Evolutionary conservation across 2,797 vertebrate species (phyloP).

Genomic region (Xerus rutilus): DNA sequence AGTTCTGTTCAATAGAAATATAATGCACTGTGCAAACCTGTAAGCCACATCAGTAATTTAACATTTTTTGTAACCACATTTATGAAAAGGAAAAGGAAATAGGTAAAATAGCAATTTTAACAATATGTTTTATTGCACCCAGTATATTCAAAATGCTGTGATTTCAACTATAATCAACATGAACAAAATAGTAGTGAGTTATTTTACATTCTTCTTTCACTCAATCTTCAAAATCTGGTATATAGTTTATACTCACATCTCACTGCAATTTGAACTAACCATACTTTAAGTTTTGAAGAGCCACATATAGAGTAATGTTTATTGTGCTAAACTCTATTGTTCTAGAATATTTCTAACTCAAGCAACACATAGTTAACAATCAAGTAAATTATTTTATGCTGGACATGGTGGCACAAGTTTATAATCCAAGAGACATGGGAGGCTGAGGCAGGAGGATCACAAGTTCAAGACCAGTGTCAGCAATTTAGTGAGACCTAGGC

Average conservation of each 20-base stretch:
- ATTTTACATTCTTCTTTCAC: neutral
- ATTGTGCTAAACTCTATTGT: neutral
- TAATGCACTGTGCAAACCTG: neutral
- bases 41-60: neutral
- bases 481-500: no score
- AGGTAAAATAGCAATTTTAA: neutral
- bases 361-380: neutral
- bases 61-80: neutral
- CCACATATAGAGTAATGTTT: accelerated
- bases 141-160: neutral
- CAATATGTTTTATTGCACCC: neutral
- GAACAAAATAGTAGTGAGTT: neutral
- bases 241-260: neutral
- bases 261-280: neutral
- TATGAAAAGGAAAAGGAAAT: neutral
- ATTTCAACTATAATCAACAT: neutral
- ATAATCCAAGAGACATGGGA: no score
- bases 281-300: neutral
- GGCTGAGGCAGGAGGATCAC: no score
- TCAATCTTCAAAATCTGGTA: neutral
- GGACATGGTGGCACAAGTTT: no score
- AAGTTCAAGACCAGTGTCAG: no score
- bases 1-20: neutral
- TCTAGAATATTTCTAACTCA: neutral
- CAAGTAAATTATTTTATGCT: neutral